Evolutionary conservation across 2,888 invertebrate species (phyloP).

Genomic region (Chloroclystis v-ata): DNA sequence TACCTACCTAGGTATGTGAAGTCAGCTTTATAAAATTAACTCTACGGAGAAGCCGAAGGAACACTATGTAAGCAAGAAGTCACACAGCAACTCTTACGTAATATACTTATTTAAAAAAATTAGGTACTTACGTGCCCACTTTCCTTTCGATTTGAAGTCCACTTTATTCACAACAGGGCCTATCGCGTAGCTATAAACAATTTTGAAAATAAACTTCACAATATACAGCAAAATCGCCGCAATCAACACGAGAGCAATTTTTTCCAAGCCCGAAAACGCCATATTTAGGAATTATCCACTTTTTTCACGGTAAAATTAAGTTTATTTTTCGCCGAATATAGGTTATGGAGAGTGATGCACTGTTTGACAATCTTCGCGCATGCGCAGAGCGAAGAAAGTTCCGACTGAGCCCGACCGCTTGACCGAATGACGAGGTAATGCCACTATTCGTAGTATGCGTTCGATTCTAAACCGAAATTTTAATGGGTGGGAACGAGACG

Average conservation of each 20-base stretch:
- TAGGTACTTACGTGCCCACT: slow-evolving; percentile 87
- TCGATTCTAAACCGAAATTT: slow-evolving; percentile 25
- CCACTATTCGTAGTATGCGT: slow-evolving; percentile 6
- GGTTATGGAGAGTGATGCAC: slow-evolving; percentile 54
- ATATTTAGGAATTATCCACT: slow-evolving; percentile 35
- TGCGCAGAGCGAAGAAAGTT: slow-evolving; percentile 72
- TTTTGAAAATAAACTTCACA: slow-evolving; percentile 41
- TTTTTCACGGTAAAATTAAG: slow-evolving; percentile 13
- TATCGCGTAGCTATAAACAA: slow-evolving; percentile 62
- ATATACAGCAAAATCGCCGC: slow-evolving; percentile 46
- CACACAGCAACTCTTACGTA: too few relatives aligned
- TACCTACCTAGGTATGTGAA: too few relatives aligned
- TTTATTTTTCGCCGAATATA: slow-evolving; percentile 29
- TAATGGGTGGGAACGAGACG: slow-evolving; percentile 11
- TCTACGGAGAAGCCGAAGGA: too few relatives aligned
- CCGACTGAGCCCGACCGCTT: slow-evolving; percentile 32
- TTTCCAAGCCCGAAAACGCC: slow-evolving; percentile 58
- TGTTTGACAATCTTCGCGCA: slow-evolving; percentile 62
- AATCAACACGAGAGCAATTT: slow-evolving; percentile 65
- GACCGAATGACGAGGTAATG: slow-evolving; percentile 31
- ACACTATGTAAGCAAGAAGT: too few relatives aligned
- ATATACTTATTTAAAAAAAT: neutral
- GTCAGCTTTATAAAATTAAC: too few relatives aligned
- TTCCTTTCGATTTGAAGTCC: slow-evolving; percentile 83
- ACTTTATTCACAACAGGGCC: slow-evolving; percentile 78